phyloP scores from a whole-genome alignment of 2,797 vertebrate species.

The Lindbergichthys nudifrons region DNA sequence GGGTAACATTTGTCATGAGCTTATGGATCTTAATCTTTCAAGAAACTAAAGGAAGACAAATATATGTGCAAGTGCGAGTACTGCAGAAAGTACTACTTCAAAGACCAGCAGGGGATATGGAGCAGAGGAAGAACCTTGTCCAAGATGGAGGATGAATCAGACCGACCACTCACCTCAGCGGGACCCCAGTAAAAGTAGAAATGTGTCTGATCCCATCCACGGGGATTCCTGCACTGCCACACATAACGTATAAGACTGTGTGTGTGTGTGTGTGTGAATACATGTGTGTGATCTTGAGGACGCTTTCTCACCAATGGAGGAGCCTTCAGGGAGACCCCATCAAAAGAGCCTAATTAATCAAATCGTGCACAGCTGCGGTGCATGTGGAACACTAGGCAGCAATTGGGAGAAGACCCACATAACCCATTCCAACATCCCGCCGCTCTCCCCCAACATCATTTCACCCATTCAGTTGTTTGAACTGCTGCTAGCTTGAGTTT shows the following conservation, averaged over 20 bases:
- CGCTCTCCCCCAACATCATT: not conserved
- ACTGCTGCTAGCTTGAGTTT: conserved; percentile 35
- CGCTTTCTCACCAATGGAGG: conserved; percentile 19
- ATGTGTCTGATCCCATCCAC: conserved; percentile 57
- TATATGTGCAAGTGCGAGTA: conserved; percentile 20
- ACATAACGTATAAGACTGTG: not conserved
- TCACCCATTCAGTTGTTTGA: conserved; percentile 13
- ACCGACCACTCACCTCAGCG: conserved; percentile 44
- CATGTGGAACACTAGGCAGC: conserved; percentile 41
- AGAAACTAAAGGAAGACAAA: not conserved
- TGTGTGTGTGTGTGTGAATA: conserved; percentile 1
- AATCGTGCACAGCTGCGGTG: conserved; percentile 24
- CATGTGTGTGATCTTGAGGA: conserved; percentile 13
- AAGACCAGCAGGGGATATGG: conserved; percentile 45
- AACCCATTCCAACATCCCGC: not conserved
- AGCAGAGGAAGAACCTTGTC: conserved; percentile 37
- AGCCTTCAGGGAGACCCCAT: conserved; percentile 45
- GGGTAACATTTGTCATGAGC: conserved; percentile 26
- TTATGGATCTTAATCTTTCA: conserved; percentile 41
- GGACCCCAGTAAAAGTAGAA: conserved; percentile 36
- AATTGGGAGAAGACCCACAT: conserved; percentile 6
- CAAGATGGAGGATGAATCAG: conserved; percentile 54
- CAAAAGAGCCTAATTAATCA: conserved; percentile 69
- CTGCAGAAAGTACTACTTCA: conserved; percentile 54
- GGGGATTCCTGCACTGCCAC: conserved; percentile 27